Conservation (phyloP, 2,888 invertebrate genomes). For the Orchesellides sinensis region DNA sequence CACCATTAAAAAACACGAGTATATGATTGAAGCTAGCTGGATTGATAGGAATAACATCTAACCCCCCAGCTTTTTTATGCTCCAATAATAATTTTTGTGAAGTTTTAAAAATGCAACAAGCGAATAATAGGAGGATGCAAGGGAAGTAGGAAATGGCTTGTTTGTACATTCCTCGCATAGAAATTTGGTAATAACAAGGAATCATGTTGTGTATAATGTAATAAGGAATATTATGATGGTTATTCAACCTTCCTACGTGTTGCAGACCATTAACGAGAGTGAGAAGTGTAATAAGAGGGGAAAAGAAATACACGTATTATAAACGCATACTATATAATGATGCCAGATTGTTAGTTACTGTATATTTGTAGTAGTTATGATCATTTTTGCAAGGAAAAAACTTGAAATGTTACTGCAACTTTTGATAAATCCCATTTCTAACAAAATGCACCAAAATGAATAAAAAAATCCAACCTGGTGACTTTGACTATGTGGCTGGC, state of each 20-base stretch:
- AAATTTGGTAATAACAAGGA: constrained; percentile 46
- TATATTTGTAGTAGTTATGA: background rate
- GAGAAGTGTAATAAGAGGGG: background rate
- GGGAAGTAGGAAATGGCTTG: constrained; percentile 39
- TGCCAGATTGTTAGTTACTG: no score
- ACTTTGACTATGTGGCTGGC: no score
- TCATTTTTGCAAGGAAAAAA: background rate
- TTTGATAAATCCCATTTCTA: background rate
- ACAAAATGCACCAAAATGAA: background rate
- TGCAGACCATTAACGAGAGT: constrained; percentile 38
- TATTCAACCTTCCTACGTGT: constrained; percentile 37
- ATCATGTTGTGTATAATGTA: constrained; percentile 31
- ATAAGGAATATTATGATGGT: constrained; percentile 33
- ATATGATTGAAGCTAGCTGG: background rate
- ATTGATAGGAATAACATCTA: background rate
- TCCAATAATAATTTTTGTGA: constrained; percentile 2
- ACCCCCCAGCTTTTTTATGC: no score
- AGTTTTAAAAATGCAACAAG: constrained; percentile 25
- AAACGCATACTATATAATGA: no score
- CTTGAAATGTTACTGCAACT: background rate
- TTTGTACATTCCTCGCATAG: constrained; percentile 48
- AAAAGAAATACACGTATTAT: background rate
- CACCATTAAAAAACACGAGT: constrained; percentile 4
- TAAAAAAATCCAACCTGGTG: background rate
- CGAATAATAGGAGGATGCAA: constrained; percentile 31